phyloP scores from a whole-genome alignment of 2,113 vertebrate genomes.

The Caranx melampygus region DNA sequence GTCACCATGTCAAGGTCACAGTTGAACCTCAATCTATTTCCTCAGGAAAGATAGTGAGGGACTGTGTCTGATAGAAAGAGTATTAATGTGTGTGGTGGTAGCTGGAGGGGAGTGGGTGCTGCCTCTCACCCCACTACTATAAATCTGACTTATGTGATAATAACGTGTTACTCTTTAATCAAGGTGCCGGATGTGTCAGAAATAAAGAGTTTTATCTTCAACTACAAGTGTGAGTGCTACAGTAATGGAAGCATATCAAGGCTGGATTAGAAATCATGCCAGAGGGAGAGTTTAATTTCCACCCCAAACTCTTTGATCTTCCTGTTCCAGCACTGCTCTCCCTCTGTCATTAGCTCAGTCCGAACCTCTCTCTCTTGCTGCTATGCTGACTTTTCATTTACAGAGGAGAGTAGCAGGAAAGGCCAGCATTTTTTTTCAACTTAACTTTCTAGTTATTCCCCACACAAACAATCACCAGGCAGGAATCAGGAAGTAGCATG shows the following conservation, averaged over 20 bases:
- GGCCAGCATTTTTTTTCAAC: background rate
- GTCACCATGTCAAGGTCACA: slow-evolving; percentile 49
- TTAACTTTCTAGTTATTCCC: slow-evolving; percentile 26
- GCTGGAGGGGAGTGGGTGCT: background rate
- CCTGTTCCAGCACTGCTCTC: background rate
- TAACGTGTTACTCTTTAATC: background rate
- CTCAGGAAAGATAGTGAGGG: background rate
- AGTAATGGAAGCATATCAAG: background rate
- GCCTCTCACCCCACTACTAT: background rate
- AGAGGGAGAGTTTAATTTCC: background rate
- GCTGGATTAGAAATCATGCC: slow-evolving; percentile 5
- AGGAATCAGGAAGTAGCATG: slow-evolving; percentile 11
- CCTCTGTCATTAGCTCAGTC: slow-evolving; percentile 8
- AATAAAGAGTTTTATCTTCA: background rate
- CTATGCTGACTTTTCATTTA: background rate
- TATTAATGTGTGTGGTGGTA: background rate
- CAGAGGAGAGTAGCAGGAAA: slow-evolving; percentile 10
- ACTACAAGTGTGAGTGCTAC: background rate
- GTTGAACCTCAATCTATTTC: background rate
- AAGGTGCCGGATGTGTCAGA: background rate
- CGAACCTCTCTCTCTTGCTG: background rate
- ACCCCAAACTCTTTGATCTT: background rate
- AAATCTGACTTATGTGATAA: background rate
- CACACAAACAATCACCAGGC: background rate
- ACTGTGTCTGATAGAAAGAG: background rate